Conservation (phyloP, 1,140 invertebrate genomes). For the Megalonaias nervosa region DNA sequence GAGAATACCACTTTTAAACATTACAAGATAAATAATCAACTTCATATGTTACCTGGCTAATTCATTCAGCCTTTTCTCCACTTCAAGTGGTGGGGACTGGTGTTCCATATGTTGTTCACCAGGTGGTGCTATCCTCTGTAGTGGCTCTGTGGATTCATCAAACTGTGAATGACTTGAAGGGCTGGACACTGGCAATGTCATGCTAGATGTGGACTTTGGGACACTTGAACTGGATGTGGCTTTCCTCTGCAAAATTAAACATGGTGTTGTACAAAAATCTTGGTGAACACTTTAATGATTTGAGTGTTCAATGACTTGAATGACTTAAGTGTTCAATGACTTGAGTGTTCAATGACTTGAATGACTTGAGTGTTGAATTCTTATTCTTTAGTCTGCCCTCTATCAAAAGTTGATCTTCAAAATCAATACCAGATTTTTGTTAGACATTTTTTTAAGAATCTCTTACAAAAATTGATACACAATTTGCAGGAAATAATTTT, state of each 20-base stretch:
- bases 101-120: not conserved
- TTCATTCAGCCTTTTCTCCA: conserved; percentile 18
- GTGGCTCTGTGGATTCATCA: conserved; percentile 48
- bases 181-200: conserved; percentile 71
- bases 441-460: no score
- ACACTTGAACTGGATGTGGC: conserved; percentile 67
- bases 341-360: no score
- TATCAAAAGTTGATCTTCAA: no score
- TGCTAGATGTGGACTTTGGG: conserved; percentile 70
- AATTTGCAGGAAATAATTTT: no score
- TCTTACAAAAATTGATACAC: no score
- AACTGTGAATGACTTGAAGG: conserved; percentile 66
- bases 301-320: no score
- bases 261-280: not conserved
- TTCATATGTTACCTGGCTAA: conserved; percentile 11
- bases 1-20: no score
- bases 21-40: no score
- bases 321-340: no score
- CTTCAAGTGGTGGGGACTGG: conserved; percentile 3
- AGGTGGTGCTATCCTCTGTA: not conserved
- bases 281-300: not conserved
- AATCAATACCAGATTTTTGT: no score
- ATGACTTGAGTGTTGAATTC: no score
- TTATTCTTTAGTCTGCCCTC: no score
- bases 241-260: conserved; percentile 58